Conservation (phyloP, 2,113 vertebrate species). For the Thomomys bottae region DNA sequence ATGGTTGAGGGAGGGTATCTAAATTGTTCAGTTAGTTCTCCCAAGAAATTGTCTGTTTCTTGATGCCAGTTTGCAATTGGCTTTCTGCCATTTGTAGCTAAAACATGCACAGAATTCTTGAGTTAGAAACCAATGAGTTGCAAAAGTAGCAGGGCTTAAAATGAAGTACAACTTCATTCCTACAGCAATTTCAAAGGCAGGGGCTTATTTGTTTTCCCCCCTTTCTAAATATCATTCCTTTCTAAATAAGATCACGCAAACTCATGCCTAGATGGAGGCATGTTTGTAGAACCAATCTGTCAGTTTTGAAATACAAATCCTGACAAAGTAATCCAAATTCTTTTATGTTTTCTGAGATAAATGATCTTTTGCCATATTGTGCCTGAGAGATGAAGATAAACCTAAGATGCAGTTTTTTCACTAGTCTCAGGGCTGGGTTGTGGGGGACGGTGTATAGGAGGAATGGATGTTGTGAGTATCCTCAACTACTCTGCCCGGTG, state of each 20-base stretch:
- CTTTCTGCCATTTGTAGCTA: not conserved
- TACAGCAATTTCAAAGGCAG: conserved; percentile 47
- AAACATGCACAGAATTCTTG: conserved; percentile 11
- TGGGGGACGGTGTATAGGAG: too few species aligned
- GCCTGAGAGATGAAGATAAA: conserved; percentile 47
- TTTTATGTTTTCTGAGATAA: conserved; percentile 58
- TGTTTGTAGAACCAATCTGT: conserved; percentile 50
- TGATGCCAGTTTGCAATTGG: conserved; percentile 12
- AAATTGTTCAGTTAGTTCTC: conserved; percentile 2
- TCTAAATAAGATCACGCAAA: conserved; percentile 59
- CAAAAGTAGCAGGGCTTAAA: conserved; percentile 26
- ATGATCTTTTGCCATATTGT: conserved; percentile 45
- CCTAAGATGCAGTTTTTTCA: not conserved
- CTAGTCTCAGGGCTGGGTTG: not conserved
- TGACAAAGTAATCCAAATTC: conserved; percentile 45
- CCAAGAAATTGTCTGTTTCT: not conserved
- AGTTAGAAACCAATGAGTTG: conserved; percentile 29
- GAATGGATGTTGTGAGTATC: not conserved
- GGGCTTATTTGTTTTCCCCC: not conserved
- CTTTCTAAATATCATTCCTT: conserved; percentile 37
- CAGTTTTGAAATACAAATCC: conserved; percentile 66
- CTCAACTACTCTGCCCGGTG: not conserved
- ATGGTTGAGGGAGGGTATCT: not conserved
- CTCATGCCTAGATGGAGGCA: conserved; percentile 41
- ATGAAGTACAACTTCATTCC: conserved; percentile 40